Evolutionary conservation across 2,797 vertebrate genomes (phyloP), one percentile per base, ranked within the genome.

Genomic region (Saxicola maurus): DNA sequence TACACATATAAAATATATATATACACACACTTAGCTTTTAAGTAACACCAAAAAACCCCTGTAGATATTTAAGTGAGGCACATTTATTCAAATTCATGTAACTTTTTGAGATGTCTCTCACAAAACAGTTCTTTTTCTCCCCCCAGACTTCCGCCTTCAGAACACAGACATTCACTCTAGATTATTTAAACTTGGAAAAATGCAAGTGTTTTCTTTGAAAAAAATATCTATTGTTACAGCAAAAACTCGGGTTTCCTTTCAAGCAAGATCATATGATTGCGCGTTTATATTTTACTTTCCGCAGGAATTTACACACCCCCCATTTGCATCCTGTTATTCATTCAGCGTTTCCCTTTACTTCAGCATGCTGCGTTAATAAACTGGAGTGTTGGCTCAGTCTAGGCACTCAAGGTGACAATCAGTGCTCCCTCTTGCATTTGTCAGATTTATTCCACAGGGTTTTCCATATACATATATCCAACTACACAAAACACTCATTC

Each of bases 301-400:
- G 96, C 97, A 98, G 97, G 98, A 98, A 97, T 98, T 96, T 86
- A 93, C 97, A 97, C 98, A 94, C 97, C 90, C 97, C 97, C 97
- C 89, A 93, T 97, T 97, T 97, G 96, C 96, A 98, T 98, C 98
- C 98, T 98, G 98, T 98, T 98, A 98, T 98, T 98, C 97, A 96
- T 85, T 96, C 61, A 82, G 94, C 25, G 86, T 92, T 97, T 97
- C 96, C 96, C 96, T 95, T 95, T 21, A 72, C 89, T 96, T 93
- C 79, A 60, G 94, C 87, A 83, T 78, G 94, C 84, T 87, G 60
- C 2, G 53, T 95, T 94, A 95, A 96, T 87, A 81, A 89, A 76
- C 82, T 89, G 52, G 79, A 76, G 61, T 75, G 13, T 11, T 71
- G 68, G 85, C 71, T 89, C 82, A n/a, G 73, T 51, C 53, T 21